phyloP scores from a whole-genome alignment of 2,888 invertebrate genomes.

The Brachylomia viminalis region DNA sequence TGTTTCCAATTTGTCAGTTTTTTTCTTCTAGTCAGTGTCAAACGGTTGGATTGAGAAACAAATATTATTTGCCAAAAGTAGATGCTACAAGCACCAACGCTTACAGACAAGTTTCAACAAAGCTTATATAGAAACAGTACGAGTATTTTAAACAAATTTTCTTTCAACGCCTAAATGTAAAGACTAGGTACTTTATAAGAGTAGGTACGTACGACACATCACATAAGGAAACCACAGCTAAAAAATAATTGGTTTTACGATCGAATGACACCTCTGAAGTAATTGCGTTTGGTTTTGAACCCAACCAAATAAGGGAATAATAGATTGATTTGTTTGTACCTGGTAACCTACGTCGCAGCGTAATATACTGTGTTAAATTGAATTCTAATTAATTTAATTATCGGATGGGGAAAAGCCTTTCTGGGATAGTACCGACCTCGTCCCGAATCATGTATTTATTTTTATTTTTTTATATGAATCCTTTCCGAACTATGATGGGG shows the following conservation, averaged over 20 bases:
- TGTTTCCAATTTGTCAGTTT: not conserved
- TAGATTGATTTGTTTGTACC: slow-evolving; percentile 5
- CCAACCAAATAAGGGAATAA: not conserved
- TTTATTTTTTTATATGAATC: not conserved
- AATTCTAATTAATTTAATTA: too few relatives aligned
- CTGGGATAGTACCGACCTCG: not conserved
- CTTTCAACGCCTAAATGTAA: not conserved
- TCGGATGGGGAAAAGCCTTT: not conserved
- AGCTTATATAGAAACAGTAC: not conserved
- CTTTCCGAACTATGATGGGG: not conserved
- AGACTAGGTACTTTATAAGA: not conserved
- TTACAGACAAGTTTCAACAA: not conserved
- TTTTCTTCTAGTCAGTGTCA: not conserved
- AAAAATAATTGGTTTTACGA: slow-evolving; percentile 1
- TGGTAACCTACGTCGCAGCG: not conserved
- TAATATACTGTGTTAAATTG: not conserved
- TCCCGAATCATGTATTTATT: not conserved
- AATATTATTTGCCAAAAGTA: not conserved
- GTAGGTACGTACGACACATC: not conserved
- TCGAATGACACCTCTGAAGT: slow-evolving; percentile 3
- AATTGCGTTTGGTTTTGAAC: not conserved
- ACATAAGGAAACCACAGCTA: not conserved
- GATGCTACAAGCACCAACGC: not conserved
- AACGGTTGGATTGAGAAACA: not conserved
- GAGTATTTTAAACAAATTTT: not conserved